Base-by-base conservation (phyloP, 2,113 vertebrate species). In the Chionis minor region DNA sequence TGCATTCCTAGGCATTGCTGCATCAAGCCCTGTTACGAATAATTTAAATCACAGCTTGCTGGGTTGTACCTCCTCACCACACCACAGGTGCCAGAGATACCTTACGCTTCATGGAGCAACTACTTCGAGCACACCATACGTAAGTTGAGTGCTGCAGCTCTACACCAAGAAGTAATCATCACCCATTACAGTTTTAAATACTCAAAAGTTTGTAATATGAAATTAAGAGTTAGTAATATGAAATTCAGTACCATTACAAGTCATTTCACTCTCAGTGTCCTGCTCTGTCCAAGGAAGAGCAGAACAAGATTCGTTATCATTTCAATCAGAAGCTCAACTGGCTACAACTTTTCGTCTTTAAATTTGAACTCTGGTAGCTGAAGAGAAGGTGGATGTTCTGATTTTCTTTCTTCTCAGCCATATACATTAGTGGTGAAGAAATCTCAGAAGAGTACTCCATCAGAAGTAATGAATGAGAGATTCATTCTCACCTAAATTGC, bases 161-260 rank as follows among this genome's bases (percentile, higher is more conserved):
- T 65, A 49, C 65, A 58, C 6, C 16, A 69, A 84, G 22, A 11
- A 44, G 38, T 32, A 35, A 40, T 24, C 47, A 17, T 2, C 89
- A 63, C 23, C 86, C 23, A 33, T 38, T 40, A 32, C 12, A 85
- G 38, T 61, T 95, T 70, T 30, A 52, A 82, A 42, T 11, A 86
- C 72, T 89, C 73, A 63, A 12, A 72, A 91, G 42, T 63, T 2
- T 55, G 10, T n/a, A 33, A 12, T 9, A 13, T 10, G 54, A 95
- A 95, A 93, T 94, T 8, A 38, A 9, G 38, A 38, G 38, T 63
- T 2, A 58, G 10, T n/a, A 33, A 12, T 9, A 13, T 10, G 54
- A 95, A 95, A 93, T 94, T 90, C 84, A 90, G 88, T 45, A 69
- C 33, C 28, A 35, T 51, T 63, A 58, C n/a, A 75, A 94, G 47